Evolutionary conservation across 53 echinoderm and acorn worm genomes (phyloP).

Genomic region (Actinopyga echinites): DNA sequence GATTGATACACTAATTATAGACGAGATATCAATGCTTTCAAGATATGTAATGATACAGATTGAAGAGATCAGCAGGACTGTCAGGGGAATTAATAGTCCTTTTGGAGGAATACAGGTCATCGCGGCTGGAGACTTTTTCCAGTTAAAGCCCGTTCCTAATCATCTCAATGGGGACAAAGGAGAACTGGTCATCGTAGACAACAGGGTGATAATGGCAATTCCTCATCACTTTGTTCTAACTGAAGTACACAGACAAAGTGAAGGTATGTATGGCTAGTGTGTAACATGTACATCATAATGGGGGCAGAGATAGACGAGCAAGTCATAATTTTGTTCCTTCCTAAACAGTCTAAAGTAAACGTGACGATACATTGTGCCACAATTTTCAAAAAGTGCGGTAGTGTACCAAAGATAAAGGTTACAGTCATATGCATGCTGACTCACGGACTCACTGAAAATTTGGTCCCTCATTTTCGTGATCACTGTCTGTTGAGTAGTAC

Average conservation of each 20-base stretch:
- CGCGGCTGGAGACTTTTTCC: background rate
- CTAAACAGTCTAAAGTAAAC: too few relatives aligned
- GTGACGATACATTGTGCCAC: too few relatives aligned
- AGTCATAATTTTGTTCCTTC: too few relatives aligned
- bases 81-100: background rate
- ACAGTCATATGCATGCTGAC: too few relatives aligned
- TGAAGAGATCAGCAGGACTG: background rate
- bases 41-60: background rate
- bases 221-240: background rate
- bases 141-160: background rate
- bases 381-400: too few relatives aligned
- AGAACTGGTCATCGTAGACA: background rate
- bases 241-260: conserved; percentile 12
- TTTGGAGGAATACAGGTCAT: background rate
- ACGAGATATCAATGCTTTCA: background rate
- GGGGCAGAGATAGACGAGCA: too few relatives aligned
- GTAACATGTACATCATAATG: too few relatives aligned
- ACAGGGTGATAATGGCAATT: background rate
- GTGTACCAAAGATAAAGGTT: too few relatives aligned
- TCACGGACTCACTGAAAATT: too few relatives aligned
- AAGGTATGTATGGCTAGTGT: background rate
- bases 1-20: background rate
- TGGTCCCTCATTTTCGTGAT: too few relatives aligned
- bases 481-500: too few relatives aligned
- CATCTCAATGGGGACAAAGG: background rate